Evolutionary conservation across 2,113 vertebrate species (phyloP), one percentile per base, ranked within the genome.

Genomic region (Thamnaconus septentrionalis): DNA sequence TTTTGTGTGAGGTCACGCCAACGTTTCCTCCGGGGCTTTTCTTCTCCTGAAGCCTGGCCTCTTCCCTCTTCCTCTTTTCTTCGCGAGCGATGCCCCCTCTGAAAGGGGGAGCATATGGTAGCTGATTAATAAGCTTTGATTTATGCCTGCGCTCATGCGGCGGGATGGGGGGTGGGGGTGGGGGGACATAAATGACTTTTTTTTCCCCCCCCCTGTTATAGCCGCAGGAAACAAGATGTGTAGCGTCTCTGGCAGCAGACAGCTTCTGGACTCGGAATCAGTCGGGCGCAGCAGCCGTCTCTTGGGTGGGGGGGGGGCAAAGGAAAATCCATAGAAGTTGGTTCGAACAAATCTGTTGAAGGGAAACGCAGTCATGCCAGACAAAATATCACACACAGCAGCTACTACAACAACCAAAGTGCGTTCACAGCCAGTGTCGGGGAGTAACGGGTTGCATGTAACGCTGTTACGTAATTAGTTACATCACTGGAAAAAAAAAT

Each of bases 1-100:
- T 92, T 52, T 58, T 75, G 73, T 81, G 87, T 94, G 91, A 94
- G 88, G 89, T 96, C 93, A 95, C 85, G 91, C 91, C 90, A 59
- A 39, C 57, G 53, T 83, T 84, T 88, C 81, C 88, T 3, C 72
- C 69, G 47, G 69, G 80, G 76, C 4, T 12, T 45, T 75, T 84
- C 63, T 74, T 39, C 39, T 65, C 51, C 55, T 69, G 49, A 64
- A 66, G 61, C 11, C 54, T 49, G 53, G 69, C 66, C 59, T 46
- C 58, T 44, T 63, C 68, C 64, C 47, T 18, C 61, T 51, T 64
- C 12, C 31, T 64, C 57, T 44, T 66, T 49, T 59, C 42, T 31
- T 47, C 10, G 9, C 45, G 5, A 46, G 8, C 39, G 39, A 31
- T 9, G 41, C 12, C 47, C 41, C 10, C 31, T 4, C 18, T 18